phyloP scores from a whole-genome alignment of 2,888 invertebrate species.

The Gortyna flavago region DNA sequence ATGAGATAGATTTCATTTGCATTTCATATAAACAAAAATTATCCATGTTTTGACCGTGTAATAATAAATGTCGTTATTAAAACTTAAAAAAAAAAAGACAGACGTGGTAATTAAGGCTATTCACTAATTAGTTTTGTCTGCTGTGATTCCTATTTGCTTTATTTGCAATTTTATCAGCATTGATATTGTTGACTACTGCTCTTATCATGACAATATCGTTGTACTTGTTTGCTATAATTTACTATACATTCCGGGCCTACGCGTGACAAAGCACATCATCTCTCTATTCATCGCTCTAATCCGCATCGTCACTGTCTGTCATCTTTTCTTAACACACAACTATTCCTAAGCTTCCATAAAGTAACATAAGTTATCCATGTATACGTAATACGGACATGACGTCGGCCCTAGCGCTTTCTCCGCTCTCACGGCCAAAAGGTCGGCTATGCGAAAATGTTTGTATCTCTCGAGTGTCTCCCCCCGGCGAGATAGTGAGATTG shows the following conservation, averaged over 20 bases:
- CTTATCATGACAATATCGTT: background rate
- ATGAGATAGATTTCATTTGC: background rate
- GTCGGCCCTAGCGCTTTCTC: constrained; percentile 62
- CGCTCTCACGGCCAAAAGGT: constrained; percentile 67
- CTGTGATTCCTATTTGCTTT: background rate
- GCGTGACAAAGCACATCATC: background rate
- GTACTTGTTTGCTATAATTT: background rate
- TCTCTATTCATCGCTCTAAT: background rate
- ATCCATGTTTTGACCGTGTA: background rate
- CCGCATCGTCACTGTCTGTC: constrained; percentile 10
- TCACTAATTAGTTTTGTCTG: background rate
- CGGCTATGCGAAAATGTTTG: constrained; percentile 57
- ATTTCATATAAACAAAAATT: background rate
- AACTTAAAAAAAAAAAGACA: background rate
- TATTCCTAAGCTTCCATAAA: too few species aligned
- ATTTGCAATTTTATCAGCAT: background rate
- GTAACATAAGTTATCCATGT: constrained; percentile 14
- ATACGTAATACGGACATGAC: constrained; percentile 47
- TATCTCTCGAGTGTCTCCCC: constrained; percentile 37
- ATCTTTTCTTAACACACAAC: too few species aligned
- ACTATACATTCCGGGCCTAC: background rate
- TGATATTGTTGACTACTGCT: background rate
- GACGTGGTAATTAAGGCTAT: background rate
- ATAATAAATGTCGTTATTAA: background rate
- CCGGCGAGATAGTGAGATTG: constrained; percentile 15